These are phyloP conservation scores for Typhlomys cinereus DNA, from an alignment of 2,113 vertebrate species.

Conservation along the genomic window DNA sequence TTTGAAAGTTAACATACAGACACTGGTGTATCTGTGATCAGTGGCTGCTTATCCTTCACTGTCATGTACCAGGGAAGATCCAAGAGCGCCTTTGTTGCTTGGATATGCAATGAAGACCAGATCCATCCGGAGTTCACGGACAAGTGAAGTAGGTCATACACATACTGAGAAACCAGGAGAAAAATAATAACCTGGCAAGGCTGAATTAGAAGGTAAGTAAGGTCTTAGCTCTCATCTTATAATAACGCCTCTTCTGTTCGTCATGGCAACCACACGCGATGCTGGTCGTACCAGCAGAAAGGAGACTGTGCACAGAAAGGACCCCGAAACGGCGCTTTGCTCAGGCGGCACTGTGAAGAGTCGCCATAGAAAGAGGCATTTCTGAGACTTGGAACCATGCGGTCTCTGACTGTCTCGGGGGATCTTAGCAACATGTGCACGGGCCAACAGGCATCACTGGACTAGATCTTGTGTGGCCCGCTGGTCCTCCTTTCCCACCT, in stretches of 20 bases:
- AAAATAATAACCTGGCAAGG: not conserved
- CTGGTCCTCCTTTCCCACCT: not conserved
- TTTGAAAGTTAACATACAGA: no score
- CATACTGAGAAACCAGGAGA: slow-evolving; percentile 43
- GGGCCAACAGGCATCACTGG: not conserved
- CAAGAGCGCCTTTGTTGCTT: not conserved
- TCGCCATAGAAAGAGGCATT: fast-evolving
- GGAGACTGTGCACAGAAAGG: not conserved
- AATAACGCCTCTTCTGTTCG: not conserved
- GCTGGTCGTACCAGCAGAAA: fast-evolving
- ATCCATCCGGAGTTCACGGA: slow-evolving; percentile 59
- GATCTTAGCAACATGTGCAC: not conserved
- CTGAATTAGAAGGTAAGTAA: not conserved
- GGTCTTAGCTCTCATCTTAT: not conserved
- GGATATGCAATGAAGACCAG: slow-evolving; percentile 21
- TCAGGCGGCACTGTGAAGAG: no score
- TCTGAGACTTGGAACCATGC: fast-evolving
- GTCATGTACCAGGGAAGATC: fast-evolving
- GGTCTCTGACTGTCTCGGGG: fast-evolving
- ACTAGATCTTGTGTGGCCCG: not conserved
- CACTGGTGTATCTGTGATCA: fast-evolving
- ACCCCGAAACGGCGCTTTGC: no score
- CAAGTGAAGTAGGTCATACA: slow-evolving; percentile 55
- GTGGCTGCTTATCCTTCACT: fast-evolving
- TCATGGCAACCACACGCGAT: not conserved